These are phyloP conservation scores for Zoanthus sociatus DNA, from an alignment of 92 coral and sea anemone species.

Conservation along the genomic window DNA sequence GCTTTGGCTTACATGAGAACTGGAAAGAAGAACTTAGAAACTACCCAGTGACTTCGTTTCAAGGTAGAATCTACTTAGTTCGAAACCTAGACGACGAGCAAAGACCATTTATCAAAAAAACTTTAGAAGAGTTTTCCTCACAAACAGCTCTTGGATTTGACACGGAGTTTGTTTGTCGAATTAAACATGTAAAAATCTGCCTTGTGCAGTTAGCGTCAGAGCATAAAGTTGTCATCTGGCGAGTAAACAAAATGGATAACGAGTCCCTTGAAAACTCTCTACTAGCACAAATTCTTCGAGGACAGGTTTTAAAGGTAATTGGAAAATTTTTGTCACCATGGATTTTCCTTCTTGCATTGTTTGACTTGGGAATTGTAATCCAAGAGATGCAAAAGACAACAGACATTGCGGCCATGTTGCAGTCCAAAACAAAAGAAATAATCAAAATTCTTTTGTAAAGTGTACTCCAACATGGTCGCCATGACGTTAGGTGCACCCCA, in stretches of 20 bases:
- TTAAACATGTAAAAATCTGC: slow-evolving; percentile 30
- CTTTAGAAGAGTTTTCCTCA: slow-evolving; percentile 27
- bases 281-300: slow-evolving; percentile 36
- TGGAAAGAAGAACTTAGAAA: slow-evolving; percentile 42
- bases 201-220: slow-evolving; percentile 42
- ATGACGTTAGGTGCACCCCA: no score
- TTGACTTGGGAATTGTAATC: no score
- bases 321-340: no score
- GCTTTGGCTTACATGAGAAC: slow-evolving; percentile 31
- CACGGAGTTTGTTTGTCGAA: slow-evolving; percentile 37
- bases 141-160: slow-evolving; percentile 32
- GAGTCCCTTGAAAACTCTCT: slow-evolving; percentile 38
- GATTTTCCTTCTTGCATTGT: no score
- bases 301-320: slow-evolving; percentile 28
- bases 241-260: slow-evolving; percentile 28
- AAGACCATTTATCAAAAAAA: slow-evolving; percentile 35
- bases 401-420: no score
- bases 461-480: no score
- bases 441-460: no score
- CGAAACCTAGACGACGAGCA: slow-evolving; percentile 35
- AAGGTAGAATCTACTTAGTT: slow-evolving; percentile 17
- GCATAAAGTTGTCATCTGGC: slow-evolving; percentile 40
- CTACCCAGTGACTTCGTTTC: slow-evolving; percentile 41
- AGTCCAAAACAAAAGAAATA: no score
- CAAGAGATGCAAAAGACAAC: no score